Evolutionary conservation across 2,113 vertebrate genomes (phyloP), one percentile per base, ranked within the genome.

Genomic region (Antechinus flavipes): DNA sequence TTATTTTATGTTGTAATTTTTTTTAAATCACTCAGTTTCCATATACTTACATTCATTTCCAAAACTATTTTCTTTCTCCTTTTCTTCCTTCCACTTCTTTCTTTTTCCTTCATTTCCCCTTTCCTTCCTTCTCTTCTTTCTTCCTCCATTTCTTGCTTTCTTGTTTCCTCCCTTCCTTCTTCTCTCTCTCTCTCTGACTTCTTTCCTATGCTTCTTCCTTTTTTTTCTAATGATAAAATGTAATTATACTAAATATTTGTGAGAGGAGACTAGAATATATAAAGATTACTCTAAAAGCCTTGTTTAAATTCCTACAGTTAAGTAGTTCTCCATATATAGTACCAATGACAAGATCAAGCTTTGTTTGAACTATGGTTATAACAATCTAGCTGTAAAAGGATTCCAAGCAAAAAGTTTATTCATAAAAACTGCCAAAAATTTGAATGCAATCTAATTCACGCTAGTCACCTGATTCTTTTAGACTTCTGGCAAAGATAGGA

Each of bases 381-480:
- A 56, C 12, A 4, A 90, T 6, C 52, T 56, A 95, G 22, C 8
- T 89, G 52, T 55, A 96, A 95, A 92, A 23, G 24, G 25, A 94
- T 95, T 96, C 52, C 52, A 91, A 91, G 68, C 25, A 93, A 97
- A 97, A 95, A 91, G 50, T 93, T 96, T 91, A 94, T 22, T 54
- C 58, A 94, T 94, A 93, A 96, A 95, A 96, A 56, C 24, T 30
- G 11, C 35, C 68, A 84, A 90, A 93, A 97, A 91, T 47, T 93
- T 56, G 94, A 93, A 89, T 93, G 90, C 14, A 90, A 54, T 25
- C 22, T 95, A 56, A 95, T 96, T 93, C 95, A 94, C 95, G 90
- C 58, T 55, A 93, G 49, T 68, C 58, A 96, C 95, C 6, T 55
- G 42, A 94, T 54, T 93, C 14, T 96, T 97, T 54, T 42, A 42